Conservation (phyloP, 2,888 invertebrate genomes). For the Toxonevra muliebris region DNA sequence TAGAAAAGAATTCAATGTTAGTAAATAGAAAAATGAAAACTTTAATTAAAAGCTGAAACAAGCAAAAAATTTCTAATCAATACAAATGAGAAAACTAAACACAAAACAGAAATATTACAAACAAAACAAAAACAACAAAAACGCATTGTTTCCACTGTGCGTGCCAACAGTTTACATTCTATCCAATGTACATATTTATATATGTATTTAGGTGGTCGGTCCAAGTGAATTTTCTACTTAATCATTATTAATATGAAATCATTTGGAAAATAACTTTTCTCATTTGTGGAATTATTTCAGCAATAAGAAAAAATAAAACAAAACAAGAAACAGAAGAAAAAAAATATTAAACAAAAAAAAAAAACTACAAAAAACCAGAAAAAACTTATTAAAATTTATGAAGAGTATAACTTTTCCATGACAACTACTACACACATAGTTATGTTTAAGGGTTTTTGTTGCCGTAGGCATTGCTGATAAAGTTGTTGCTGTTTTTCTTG, state of each 20-base stretch:
- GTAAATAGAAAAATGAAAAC: not conserved
- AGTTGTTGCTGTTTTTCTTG: no score
- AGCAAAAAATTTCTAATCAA: no score
- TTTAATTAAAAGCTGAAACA: no score
- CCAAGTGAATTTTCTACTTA: not conserved
- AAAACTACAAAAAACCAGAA: not conserved
- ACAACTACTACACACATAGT: not conserved
- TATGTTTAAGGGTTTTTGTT: not conserved
- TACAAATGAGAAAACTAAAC: not conserved
- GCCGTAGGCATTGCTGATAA: not conserved
- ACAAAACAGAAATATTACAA: not conserved
- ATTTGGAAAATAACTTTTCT: conserved; percentile 20
- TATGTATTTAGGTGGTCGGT: not conserved
- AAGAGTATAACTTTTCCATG: not conserved
- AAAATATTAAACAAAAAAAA: conserved; percentile 1
- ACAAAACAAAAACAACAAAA: not conserved
- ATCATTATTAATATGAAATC: conserved; percentile 1
- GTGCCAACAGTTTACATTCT: no score
- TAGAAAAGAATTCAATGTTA: not conserved
- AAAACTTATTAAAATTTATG: not conserved
- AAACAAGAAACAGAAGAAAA: not conserved
- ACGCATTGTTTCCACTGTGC: not conserved
- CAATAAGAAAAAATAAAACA: not conserved
- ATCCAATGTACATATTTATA: no score
- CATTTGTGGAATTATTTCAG: conserved; percentile 15